A percentile compares a stretch with the other conserved stretches of the same genome.
Conservation (phyloP, 2,888 invertebrate genomes). For the Parnassius smintheus region DNA sequence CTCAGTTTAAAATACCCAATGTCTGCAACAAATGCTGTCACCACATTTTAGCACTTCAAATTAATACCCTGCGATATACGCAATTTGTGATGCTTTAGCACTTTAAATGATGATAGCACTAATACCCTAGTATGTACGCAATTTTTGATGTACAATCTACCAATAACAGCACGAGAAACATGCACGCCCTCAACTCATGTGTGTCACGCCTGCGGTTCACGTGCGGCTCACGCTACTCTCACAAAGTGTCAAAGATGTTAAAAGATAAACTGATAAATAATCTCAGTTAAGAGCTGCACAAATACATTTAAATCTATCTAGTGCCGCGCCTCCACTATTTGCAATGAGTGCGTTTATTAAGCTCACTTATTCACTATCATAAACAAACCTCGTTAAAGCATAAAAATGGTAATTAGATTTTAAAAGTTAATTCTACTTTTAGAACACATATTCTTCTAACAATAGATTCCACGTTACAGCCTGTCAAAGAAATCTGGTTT, state of each 20-base stretch:
- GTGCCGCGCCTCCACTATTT: conserved; percentile 53
- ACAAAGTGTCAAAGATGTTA: conserved; percentile 47
- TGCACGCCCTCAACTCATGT: conserved; percentile 70
- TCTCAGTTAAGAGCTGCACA: conserved; percentile 46
- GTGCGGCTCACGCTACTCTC: conserved; percentile 45
- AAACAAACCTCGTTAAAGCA: too few relatives aligned
- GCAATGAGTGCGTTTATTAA: conserved; percentile 11
- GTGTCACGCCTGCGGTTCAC: conserved; percentile 50
- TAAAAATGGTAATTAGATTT: too few relatives aligned
- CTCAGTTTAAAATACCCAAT: too few relatives aligned
- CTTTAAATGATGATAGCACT: conserved; percentile 40
- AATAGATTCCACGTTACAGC: too few relatives aligned
- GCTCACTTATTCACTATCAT: too few relatives aligned
- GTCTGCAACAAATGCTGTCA: too few relatives aligned
- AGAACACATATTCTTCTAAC: too few relatives aligned
- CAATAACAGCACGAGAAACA: conserved; percentile 45
- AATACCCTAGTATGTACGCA: conserved; percentile 34
- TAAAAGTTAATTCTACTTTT: too few relatives aligned
- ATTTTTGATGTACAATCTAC: conserved; percentile 36
- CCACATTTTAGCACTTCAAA: conserved; percentile 26
- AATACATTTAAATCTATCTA: conserved; percentile 48
- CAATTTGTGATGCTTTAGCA: conserved; percentile 31
- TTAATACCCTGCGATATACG: conserved; percentile 33
- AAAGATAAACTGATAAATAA: conserved; percentile 39
- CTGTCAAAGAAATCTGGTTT: too few relatives aligned